These are phyloP conservation scores for Clarias macrocephalus DNA, from an alignment of 2,113 vertebrate genomes.

Conservation along the genomic window DNA sequence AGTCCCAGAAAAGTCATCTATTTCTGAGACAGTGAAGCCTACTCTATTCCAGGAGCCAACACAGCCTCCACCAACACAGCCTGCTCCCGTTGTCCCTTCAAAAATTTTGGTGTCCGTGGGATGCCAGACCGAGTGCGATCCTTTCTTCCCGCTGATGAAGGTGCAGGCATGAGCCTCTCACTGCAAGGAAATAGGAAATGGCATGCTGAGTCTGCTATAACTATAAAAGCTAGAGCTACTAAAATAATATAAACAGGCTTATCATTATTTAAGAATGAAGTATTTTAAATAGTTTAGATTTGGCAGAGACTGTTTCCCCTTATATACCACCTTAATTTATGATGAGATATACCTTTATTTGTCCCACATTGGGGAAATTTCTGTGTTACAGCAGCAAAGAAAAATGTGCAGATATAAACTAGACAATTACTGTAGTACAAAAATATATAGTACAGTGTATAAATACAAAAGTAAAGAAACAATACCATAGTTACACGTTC, in stretches of 20 bases:
- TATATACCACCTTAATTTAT: not conserved
- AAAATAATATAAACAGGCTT: not conserved
- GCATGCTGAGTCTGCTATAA: not conserved
- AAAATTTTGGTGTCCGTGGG: conserved; percentile 82
- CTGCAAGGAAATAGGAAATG: not conserved
- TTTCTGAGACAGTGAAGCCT: conserved; percentile 54
- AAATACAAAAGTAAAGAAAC: too few relatives aligned
- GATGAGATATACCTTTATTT: not conserved
- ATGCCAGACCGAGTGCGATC: conserved; percentile 89
- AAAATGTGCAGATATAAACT: too few relatives aligned
- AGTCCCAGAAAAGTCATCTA: conserved; percentile 38
- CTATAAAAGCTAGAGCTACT: not conserved
- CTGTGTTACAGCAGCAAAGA: too few relatives aligned
- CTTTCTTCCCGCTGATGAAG: conserved; percentile 81
- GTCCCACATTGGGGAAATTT: too few relatives aligned
- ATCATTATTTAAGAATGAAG: not conserved
- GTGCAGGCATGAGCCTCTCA: conserved; percentile 79
- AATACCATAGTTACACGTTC: too few relatives aligned
- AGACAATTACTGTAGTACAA: too few relatives aligned
- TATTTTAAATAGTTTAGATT: not conserved
- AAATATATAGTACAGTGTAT: too few relatives aligned
- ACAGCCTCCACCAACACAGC: conserved; percentile 54
- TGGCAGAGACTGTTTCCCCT: not conserved
- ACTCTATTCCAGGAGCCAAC: conserved; percentile 53
- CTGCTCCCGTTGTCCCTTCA: conserved; percentile 52